phyloP scores from a whole-genome alignment of 2,888 invertebrate genomes.

The Esperia sulphurella region DNA sequence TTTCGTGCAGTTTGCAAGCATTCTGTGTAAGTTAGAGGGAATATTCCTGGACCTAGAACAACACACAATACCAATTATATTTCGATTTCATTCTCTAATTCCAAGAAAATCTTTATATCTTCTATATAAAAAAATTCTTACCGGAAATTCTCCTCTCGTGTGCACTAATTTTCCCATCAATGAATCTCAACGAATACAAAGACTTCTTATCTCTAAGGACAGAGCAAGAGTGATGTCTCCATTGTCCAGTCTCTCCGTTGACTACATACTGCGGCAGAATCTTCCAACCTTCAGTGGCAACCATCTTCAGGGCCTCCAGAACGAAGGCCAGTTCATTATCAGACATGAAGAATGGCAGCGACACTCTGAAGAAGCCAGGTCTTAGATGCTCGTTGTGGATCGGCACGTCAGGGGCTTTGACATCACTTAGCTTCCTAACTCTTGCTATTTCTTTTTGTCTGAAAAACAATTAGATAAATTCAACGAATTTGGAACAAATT shows the following conservation, averaged over 20 bases:
- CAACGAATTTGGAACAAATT: slow-evolving; percentile 5
- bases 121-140: slow-evolving; percentile 28
- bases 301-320: slow-evolving; percentile 90
- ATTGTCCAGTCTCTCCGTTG: slow-evolving; percentile 93
- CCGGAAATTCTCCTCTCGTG: slow-evolving; percentile 84
- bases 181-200: slow-evolving; percentile 87
- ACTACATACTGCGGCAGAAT: slow-evolving; percentile 91
- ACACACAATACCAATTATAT: slow-evolving; percentile 1
- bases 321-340: slow-evolving; percentile 90
- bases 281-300: slow-evolving; percentile 93
- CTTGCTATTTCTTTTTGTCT: slow-evolving; percentile 70
- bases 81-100: too few species aligned
- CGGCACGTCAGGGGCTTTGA: slow-evolving; percentile 62
- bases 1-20: slow-evolving; percentile 89
- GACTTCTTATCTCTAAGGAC: slow-evolving; percentile 90
- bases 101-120: not conserved
- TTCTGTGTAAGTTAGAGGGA: slow-evolving; percentile 87
- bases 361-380: slow-evolving; percentile 92
- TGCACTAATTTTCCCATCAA: slow-evolving; percentile 86
- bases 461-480: slow-evolving; percentile 27
- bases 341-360: slow-evolving; percentile 91
- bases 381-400: slow-evolving; percentile 84
- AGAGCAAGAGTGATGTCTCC: slow-evolving; percentile 90
- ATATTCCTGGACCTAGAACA: slow-evolving; percentile 81
- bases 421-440: slow-evolving; percentile 60